Evolutionary conservation across 2,888 invertebrate genomes (phyloP).

Genomic region (Hirtodrosophila cameraria): DNA sequence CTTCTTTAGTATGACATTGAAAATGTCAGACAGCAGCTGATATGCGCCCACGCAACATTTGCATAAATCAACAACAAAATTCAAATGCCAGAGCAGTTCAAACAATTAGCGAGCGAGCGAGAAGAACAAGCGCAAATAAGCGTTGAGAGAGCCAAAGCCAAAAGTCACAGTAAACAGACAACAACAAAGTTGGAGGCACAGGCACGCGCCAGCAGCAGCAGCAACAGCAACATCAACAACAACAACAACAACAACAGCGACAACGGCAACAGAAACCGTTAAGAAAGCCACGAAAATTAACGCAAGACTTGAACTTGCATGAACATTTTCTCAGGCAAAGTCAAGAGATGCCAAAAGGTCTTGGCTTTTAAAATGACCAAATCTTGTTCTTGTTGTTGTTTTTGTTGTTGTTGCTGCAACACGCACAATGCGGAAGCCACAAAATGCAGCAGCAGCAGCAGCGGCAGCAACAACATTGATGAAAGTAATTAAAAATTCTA

Average conservation of each 20-base stretch:
- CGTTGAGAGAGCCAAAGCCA: conserved; percentile 16
- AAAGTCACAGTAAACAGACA: conserved; percentile 25
- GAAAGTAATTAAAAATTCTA: conserved; percentile 79
- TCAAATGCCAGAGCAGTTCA: conserved; percentile 32
- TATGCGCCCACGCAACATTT: conserved; percentile 59
- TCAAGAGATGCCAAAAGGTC: conserved; percentile 48
- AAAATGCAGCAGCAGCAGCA: conserved; percentile 48
- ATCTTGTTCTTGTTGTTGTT: conserved; percentile 8
- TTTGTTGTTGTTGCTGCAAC: conserved; percentile 22
- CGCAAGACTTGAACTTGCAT: conserved; percentile 43
- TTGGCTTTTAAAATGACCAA: conserved; percentile 34
- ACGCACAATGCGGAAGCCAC: conserved; percentile 75
- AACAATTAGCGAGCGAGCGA: conserved; percentile 64
- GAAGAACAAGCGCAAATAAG: conserved; percentile 57
- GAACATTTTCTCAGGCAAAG: conserved; percentile 48
- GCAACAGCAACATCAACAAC: not conserved
- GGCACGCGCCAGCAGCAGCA: conserved; percentile 40
- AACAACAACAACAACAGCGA: conserved; percentile 1
- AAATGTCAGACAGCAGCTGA: conserved; percentile 27
- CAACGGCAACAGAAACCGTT: conserved; percentile 21
- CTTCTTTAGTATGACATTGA: conserved; percentile 52
- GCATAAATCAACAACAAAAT: conserved; percentile 54
- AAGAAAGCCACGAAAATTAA: conserved; percentile 55
- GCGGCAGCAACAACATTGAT: conserved; percentile 31
- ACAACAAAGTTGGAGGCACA: conserved; percentile 31